Base-by-base conservation (phyloP, 2,797 vertebrate species). In the Sebastes hubbsi region DNA sequence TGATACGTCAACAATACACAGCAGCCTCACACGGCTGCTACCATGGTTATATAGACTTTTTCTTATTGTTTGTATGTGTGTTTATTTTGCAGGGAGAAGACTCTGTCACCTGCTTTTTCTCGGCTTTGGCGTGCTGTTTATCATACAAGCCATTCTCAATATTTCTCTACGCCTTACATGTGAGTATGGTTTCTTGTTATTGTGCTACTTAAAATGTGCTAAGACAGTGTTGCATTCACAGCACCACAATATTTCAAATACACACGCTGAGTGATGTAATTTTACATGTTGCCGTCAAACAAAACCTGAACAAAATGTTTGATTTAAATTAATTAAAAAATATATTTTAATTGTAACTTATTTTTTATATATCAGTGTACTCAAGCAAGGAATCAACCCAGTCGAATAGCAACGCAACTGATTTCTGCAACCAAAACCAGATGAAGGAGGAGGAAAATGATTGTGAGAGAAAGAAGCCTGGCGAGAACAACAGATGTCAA, bases 131-230 rank as follows among this genome's bases (percentile, higher is more conserved):
- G 1, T 86, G 8, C 46, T 92, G 29, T 92, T 87, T 24, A 54
- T 91, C 34, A 25, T 80, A 22, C 88, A 93, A 86, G 87, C 59
- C 32, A 20, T 24, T 68, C 88, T 92, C 72, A 92, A 89, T n/a
- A 3, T 93, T 10, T 36, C 86, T 24, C 77, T 93, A 8, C 83
- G 85, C 0, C 61, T 92, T 6, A 38, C 64, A 11, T 4, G 90
- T 89, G 54, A 88, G 88, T 82, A 24, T 46, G 20, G 6, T 24
- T 32, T 46, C 36, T 30, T 46, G 7, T 1, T 5, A 12, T 64
- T 74, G 22, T n/a, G 18, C n/a, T 14, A 73, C 29, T 25, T 49
- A 8, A 16, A 8, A 71, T 70, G 8, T 77, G 49, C 22, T 16
- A 24, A 67, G 2, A 72, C 27, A 56, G 22, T 46, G 38, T 42